These are phyloP conservation scores for Pangasianodon gigas DNA, from an alignment of 2,113 vertebrate species.

Conservation along the genomic window DNA sequence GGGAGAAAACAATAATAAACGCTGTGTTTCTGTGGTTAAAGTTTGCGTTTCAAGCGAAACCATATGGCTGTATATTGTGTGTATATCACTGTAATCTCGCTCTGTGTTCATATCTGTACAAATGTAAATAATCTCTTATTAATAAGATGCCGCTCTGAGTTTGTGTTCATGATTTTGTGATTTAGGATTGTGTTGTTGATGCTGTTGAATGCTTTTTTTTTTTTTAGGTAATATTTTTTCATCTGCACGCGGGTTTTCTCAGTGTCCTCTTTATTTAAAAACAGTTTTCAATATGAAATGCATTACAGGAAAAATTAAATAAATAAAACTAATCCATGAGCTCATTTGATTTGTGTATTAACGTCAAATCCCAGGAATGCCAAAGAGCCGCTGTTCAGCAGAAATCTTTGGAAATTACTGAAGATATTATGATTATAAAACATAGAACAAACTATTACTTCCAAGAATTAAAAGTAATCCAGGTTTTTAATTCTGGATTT, in stretches of 20 bases:
- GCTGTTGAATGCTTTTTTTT: conserved; percentile 39
- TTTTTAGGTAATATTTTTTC: conserved; percentile 44
- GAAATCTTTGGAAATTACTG: neutral
- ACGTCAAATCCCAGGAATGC: neutral
- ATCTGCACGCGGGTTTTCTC: conserved; percentile 49
- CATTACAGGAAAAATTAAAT: conserved; percentile 32
- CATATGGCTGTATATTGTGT: conserved; percentile 25
- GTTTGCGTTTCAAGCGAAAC: conserved; percentile 42
- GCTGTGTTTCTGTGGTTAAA: conserved; percentile 29
- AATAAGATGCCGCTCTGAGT: conserved; percentile 14
- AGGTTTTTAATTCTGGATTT: neutral
- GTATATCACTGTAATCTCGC: conserved; percentile 45
- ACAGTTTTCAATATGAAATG: conserved; percentile 51
- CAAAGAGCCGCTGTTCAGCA: neutral
- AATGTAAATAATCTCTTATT: conserved; percentile 52
- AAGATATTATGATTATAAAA: neutral
- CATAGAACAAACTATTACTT: neutral
- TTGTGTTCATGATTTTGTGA: neutral
- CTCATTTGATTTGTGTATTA: neutral
- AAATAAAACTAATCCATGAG: conserved; percentile 43
- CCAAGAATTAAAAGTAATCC: neutral
- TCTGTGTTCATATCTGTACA: conserved; percentile 49
- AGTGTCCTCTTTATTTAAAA: conserved; percentile 56
- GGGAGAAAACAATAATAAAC: neutral
- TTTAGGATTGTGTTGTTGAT: neutral